Evolutionary conservation across 2,113 vertebrate species (phyloP), one percentile per base, ranked within the genome.

Genomic region (Lepisosteus osseus): DNA sequence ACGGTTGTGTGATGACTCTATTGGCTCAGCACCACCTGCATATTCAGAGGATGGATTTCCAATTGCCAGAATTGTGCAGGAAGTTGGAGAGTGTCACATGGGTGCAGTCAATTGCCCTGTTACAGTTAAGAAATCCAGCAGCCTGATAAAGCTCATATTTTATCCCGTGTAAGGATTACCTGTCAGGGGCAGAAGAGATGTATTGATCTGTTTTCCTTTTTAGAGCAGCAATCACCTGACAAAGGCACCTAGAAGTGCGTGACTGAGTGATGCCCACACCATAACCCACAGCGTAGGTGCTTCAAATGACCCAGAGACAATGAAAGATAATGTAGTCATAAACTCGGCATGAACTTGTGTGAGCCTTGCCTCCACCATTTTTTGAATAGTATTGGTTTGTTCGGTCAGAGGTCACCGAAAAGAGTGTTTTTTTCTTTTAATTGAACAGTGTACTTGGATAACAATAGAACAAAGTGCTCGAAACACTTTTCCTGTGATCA

Each of bases 151-250:
- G 76, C 87, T 92, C 89, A 90, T 92, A 92, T 90, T 91, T 92
- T 89, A 92, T 88, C 85, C 84, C 78, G 80, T 87, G 89, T 93
- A 93, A 93, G 91, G 91, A 93, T 93, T 93, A 93, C 87, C 90
- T 93, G 90, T 93, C 91, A 90, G 86, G 72, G 85, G 86, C 87
- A 87, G 81, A 86, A 90, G 91, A 93, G 89, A 90, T 91, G 88
- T 90, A 93, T 93, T 93, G 91, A 92, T 93, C 90, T 92, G 90
- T 93, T 91, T 93, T 89, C 87, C 89, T 89, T 92, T 92, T 92
- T 92, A 87, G 76, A 77, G 85, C 87, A 89, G 90, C 89, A 90
- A 90, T 93, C 90, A 91, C 90, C 90, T 92, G 91, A 90, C 91
- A 93, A 90, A 90, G 88, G 88, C 89, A 89, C 84, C 84, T 88